Conservation (phyloP, 2,888 invertebrate genomes). For the Rotaria sp. region DNA sequence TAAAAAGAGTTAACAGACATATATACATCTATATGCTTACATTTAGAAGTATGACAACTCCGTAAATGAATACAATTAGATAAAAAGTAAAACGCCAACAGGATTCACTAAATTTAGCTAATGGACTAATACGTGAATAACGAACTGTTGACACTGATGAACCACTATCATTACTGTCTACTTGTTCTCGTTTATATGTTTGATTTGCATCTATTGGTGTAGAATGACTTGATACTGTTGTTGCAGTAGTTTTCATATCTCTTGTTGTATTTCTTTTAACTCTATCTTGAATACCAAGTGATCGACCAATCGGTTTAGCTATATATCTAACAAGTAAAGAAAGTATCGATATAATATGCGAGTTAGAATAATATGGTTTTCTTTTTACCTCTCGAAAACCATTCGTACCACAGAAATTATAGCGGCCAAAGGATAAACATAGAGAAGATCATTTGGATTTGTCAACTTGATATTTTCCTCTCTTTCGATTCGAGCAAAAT, state of each 20-base stretch:
- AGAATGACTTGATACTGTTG: too few species aligned
- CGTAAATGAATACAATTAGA: constrained; percentile 28
- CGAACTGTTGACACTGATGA: background rate
- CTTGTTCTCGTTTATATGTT: background rate
- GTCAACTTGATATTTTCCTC: background rate
- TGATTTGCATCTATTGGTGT: background rate
- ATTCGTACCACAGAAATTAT: background rate
- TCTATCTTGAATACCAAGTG: background rate
- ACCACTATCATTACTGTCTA: too few species aligned
- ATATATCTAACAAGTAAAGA: background rate
- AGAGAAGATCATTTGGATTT: background rate
- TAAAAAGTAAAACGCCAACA: constrained; percentile 36
- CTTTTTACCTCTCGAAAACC: background rate
- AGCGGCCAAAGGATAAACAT: background rate
- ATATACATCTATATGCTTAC: background rate
- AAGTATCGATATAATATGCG: too few species aligned
- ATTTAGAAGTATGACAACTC: constrained; percentile 2
- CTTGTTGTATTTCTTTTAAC: too few species aligned
- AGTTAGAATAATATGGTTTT: too few species aligned
- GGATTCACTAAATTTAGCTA: constrained; percentile 37
- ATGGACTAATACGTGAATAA: background rate
- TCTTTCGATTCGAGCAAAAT: background rate
- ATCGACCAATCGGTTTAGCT: background rate
- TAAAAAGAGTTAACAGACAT: background rate
- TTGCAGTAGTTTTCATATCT: too few species aligned